Conservation (phyloP, 2,113 vertebrate genomes). For the Bubalus kerabau region DNA sequence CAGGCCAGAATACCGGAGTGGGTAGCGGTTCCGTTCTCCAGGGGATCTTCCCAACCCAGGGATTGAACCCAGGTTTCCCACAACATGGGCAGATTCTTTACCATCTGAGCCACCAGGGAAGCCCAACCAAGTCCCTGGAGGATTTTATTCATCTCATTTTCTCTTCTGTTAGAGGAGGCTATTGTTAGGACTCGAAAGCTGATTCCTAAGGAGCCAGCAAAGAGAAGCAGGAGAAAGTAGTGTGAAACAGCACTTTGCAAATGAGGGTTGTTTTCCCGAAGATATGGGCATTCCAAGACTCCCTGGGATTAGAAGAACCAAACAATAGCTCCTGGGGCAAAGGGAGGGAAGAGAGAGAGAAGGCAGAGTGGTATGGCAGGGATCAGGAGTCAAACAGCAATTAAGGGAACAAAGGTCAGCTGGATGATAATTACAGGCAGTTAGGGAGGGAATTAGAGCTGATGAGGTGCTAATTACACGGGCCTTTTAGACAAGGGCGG, state of each 20-base stretch:
- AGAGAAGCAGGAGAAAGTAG: not conserved
- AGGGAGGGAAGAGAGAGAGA: not conserved
- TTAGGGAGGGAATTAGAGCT: constrained; percentile 63
- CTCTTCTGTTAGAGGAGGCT: not conserved
- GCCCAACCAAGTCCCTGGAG: not conserved
- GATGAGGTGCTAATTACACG: constrained; percentile 50
- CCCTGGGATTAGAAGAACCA: not conserved
- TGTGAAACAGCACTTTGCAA: not conserved
- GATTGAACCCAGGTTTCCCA: not conserved
- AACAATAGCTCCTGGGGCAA: not conserved
- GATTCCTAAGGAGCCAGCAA: not conserved
- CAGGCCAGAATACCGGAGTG: not conserved
- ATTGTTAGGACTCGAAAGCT: not conserved
- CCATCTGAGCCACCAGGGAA: not conserved
- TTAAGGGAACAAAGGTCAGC: constrained; percentile 61
- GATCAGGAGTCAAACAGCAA: constrained; percentile 32
- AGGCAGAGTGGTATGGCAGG: not conserved
- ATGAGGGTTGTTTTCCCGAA: not conserved
- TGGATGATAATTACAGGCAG: constrained; percentile 9
- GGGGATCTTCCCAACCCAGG: not conserved
- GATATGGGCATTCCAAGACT: constrained; percentile 31
- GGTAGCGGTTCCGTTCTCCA: not conserved
- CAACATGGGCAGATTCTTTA: not conserved
- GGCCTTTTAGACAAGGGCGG: not conserved
- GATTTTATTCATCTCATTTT: not conserved